Base-by-base conservation (phyloP, 2,888 invertebrate species). In the Petrolisthes cinctipes region DNA sequence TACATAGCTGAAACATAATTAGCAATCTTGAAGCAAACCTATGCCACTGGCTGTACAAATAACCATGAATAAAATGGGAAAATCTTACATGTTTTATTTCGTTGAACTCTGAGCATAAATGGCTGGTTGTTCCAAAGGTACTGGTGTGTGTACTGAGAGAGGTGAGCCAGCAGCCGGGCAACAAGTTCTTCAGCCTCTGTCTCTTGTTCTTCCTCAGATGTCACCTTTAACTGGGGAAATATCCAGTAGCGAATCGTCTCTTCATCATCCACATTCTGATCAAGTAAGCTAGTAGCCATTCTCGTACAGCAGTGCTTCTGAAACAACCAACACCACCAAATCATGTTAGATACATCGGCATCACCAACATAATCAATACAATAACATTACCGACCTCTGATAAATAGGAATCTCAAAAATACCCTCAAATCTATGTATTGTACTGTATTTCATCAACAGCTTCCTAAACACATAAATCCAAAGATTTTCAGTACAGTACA, bases 61-160 rank as follows among this genome's bases (percentile, higher is more conserved):
- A 37, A 37, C 37, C 37, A 37, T 37, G 37, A 37, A 37, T 37
- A 37, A 37, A 37, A 37, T 37, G 37, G 37, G 37, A 37, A 37
- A 37, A 82, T 23, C 83, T 86, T 53, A 83, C 86, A 80, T 73
- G 83, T 14, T 68, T 20, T 37, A 20, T 57, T 37, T 51, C 83
- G 61, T 9, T n/a, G 51, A 20, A 89, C 89, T 75, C 51, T 80
- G 17, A 89, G 71, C 23, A n/a, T 82, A 56, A 89, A 89, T 5
- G 84, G 73, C 9, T 89, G 73, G 14, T 89, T 82, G 79, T 89
- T 87, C 89, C 89, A 89, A 14, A 89, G 85, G 68, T 89, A 89
- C 68, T 78, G 68, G 71, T 89, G 87, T 14, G 87, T 89, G 68
- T 87, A 66, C 53, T 78, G 80, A n/a, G 85, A 71, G 14, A 89